Base-by-base conservation (phyloP, 1,140 invertebrate genomes). In the Drosophila kikkawai region DNA sequence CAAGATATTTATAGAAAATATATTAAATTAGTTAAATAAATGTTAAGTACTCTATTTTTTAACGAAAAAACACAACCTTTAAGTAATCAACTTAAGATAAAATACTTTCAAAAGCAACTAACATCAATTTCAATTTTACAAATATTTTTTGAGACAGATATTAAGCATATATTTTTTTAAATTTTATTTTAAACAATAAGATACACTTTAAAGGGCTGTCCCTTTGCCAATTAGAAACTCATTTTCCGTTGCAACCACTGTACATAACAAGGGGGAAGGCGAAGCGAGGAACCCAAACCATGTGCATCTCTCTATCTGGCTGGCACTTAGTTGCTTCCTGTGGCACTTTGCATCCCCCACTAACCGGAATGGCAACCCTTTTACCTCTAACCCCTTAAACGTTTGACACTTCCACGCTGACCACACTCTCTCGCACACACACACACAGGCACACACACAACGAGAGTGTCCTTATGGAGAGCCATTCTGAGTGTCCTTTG, bases 331-430 rank as follows among this genome's bases (percentile, higher is more conserved):
- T 55, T 48, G 70, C 69, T 74, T 74, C 70, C 70, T 74, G 55
- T 50, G 51, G 57, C 55, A 55, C 34, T 59, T 73, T 66, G 58
- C 63, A 63, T 61, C 57, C 63, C 63, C 63, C 63, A 59, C 47
- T 44, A 36, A 51, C 26, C 19, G 36, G 42, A 75, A 56, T 59
- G 53, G 29, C 59, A 81, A 70, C 82, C 82, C 82, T 85, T 86
- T 42, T 39, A 22, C 61, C 73, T 57, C 75, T 55, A 87, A 88
- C 84, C 84, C 84, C 68, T 78, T 88, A 78, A 78, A 84, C 73
- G 80, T 48, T 77, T 86, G 83, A 86, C 83, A 86, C 83, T 86
- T 87, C 78, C 56, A 51, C 37, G 63, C 71, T 86, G 83, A 86
- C 83, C 83, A 86, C 83, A 79, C 64, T 67, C 75, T 50, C 69